These are phyloP conservation scores for Tetragnatha versicolor DNA, from an alignment of 1,140 invertebrate species.

Conservation along the genomic window DNA sequence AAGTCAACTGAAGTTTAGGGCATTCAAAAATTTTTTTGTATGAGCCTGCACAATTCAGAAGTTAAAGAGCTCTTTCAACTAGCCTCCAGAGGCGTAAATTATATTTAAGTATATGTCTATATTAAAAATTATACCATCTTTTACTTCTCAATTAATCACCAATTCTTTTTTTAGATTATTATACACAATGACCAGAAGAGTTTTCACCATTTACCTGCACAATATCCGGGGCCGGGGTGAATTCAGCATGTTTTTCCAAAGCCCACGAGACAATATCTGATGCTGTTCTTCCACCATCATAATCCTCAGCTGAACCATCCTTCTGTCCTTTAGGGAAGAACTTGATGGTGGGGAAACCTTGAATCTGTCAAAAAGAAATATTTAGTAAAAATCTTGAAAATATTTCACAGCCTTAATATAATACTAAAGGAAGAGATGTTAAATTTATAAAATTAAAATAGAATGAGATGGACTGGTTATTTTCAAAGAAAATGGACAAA, in stretches of 20 bases:
- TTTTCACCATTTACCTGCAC: conserved; percentile 69
- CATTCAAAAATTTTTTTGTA: too few relatives aligned
- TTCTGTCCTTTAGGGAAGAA: conserved; percentile 87
- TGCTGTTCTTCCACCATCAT: conserved; percentile 86
- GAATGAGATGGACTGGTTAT: too few relatives aligned
- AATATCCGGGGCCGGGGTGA: conserved; percentile 89
- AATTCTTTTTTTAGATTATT: too few relatives aligned
- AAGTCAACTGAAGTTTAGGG: too few relatives aligned
- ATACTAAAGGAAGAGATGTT: neutral
- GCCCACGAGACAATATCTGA: conserved; percentile 92
- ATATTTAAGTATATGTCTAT: neutral
- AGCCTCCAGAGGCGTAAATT: too few relatives aligned
- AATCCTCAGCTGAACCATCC: conserved; percentile 72
- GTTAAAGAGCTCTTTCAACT: too few relatives aligned
- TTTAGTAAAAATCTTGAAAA: too few relatives aligned
- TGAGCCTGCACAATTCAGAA: too few relatives aligned
- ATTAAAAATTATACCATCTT: neutral
- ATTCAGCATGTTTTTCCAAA: conserved; percentile 83
- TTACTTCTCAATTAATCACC: too few relatives aligned
- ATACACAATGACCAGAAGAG: neutral
- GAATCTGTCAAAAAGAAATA: too few relatives aligned
- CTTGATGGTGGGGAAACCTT: conserved; percentile 98
- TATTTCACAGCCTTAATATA: neutral
- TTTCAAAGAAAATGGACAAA: too few relatives aligned
- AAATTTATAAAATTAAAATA: too few relatives aligned